Conservation (phyloP, 2,888 invertebrate species). For the Tortrix viridana region DNA sequence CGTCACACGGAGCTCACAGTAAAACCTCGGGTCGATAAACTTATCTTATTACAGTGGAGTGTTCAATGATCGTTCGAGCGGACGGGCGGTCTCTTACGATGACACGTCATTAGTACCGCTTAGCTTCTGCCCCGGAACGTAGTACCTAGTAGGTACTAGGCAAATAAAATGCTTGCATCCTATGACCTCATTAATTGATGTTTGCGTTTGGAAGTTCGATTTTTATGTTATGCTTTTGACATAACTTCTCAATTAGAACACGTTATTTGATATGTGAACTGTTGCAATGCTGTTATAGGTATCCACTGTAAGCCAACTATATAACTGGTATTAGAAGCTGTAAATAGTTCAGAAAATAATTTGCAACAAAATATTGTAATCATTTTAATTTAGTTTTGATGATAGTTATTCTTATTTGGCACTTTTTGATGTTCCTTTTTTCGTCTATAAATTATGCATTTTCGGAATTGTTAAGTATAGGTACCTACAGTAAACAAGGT, state of each 20-base stretch:
- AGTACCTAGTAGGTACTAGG: conserved; percentile 12
- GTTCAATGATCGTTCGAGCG: conserved; percentile 62
- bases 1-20: conserved; percentile 41
- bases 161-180: conserved; percentile 32
- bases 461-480: too few relatives aligned
- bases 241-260: background rate
- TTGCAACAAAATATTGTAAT: too few relatives aligned
- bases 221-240: background rate
- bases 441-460: too few relatives aligned
- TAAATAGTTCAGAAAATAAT: too few relatives aligned
- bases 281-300: too few relatives aligned
- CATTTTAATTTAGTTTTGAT: too few relatives aligned
- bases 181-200: conserved; percentile 12
- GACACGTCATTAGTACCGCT: conserved; percentile 63
- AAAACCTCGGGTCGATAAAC: conserved; percentile 62
- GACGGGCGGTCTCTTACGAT: conserved; percentile 59
- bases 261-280: background rate
- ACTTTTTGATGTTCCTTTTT: too few relatives aligned
- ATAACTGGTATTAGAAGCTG: too few relatives aligned
- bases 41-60: conserved; percentile 70
- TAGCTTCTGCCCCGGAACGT: conserved; percentile 42
- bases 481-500: too few relatives aligned
- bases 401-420: too few relatives aligned
- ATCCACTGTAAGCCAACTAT: too few relatives aligned
- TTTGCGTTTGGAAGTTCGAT: background rate